phyloP scores from a whole-genome alignment of 2,797 vertebrate species.

The Xyrichtys novacula region DNA sequence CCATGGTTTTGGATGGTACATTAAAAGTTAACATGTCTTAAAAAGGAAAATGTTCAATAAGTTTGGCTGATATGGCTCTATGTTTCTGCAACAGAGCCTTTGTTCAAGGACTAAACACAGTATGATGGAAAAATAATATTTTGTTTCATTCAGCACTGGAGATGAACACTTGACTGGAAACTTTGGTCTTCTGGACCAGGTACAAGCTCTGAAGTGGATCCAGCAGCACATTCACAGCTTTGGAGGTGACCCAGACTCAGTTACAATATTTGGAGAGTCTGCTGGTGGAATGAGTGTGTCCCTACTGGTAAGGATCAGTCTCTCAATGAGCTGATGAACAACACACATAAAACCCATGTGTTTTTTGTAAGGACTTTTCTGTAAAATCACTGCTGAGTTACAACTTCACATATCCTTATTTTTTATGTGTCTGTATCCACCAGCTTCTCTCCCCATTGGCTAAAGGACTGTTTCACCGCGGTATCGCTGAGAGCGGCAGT shows the following conservation, averaged over 20 bases:
- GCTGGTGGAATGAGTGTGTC: constrained; percentile 85
- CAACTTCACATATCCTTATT: not conserved
- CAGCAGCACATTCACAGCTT: constrained; percentile 85
- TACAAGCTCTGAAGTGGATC: constrained; percentile 83
- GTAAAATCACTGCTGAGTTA: not conserved
- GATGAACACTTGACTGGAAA: constrained; percentile 83
- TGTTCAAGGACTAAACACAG: not conserved
- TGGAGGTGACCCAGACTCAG: constrained; percentile 81
- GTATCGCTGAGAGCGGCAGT: constrained; percentile 85
- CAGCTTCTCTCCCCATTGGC: constrained; percentile 36
- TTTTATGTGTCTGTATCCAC: not conserved
- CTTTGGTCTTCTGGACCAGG: constrained; percentile 84
- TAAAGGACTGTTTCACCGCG: constrained; percentile 76
- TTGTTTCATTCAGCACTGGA: constrained; percentile 74
- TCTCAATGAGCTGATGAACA: not conserved
- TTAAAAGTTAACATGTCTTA: too few relatives aligned
- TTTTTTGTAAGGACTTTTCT: too few relatives aligned
- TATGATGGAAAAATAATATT: too few relatives aligned
- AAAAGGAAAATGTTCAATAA: too few relatives aligned
- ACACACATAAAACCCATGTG: not conserved
- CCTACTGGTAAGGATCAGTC: constrained; percentile 64
- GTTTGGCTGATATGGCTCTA: too few relatives aligned
- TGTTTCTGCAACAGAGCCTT: not conserved
- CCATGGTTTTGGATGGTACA: too few relatives aligned
- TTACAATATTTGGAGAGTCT: constrained; percentile 87